phyloP scores from a whole-genome alignment of 2,797 vertebrate genomes.

The Ispidina picta region DNA sequence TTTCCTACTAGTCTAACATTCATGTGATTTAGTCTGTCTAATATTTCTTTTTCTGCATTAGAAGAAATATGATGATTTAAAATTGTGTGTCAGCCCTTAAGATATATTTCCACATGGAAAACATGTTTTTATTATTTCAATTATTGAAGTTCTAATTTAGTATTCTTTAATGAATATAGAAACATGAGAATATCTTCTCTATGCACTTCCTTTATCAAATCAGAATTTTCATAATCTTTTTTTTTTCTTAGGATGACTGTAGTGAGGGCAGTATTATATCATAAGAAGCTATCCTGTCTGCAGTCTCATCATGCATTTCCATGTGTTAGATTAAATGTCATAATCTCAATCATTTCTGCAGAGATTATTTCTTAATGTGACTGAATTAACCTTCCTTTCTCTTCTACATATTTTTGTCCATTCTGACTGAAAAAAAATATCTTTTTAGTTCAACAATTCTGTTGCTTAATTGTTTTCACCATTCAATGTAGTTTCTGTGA shows the following conservation, averaged over 20 bases:
- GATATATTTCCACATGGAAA: background rate
- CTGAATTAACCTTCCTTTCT: background rate
- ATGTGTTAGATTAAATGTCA: background rate
- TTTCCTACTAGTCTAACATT: background rate
- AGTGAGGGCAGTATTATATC: background rate
- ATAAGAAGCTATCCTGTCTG: background rate
- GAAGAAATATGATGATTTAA: background rate
- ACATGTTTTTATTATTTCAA: accelerated
- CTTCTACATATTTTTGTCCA: background rate
- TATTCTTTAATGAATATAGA: background rate
- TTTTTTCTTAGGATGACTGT: background rate
- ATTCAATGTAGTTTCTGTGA: background rate
- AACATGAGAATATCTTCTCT: accelerated
- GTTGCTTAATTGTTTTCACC: background rate
- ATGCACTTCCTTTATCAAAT: background rate
- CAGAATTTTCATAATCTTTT: background rate
- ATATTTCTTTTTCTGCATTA: background rate
- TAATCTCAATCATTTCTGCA: background rate
- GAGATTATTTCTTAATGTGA: background rate
- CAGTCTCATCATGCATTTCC: background rate
- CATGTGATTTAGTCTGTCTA: background rate
- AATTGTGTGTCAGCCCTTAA: accelerated
- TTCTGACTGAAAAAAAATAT: background rate
- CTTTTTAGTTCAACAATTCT: background rate
- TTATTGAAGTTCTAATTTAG: background rate